Conservation (phyloP, 2,888 invertebrate species). For the Uloborus plumipes region DNA sequence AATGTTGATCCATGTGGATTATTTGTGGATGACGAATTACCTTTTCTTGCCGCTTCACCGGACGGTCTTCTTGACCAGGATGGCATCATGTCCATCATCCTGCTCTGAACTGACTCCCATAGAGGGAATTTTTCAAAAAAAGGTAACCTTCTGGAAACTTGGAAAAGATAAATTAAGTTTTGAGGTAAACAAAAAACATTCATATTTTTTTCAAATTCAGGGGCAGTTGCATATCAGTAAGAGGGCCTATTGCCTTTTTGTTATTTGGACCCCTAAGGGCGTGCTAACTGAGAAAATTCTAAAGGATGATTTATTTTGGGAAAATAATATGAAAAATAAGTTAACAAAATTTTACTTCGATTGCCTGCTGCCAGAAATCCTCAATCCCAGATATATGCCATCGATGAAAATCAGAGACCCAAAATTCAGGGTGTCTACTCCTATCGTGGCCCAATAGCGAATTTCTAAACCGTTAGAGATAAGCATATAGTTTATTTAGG, state of each 20-base stretch:
- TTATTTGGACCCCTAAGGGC: too few relatives aligned
- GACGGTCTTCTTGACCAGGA: neutral
- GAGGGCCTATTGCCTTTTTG: neutral
- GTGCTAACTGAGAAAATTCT: too few relatives aligned
- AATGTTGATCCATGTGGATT: neutral
- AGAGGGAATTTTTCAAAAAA: neutral
- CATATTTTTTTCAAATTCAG: neutral
- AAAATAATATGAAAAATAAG: too few relatives aligned
- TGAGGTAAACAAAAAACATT: neutral
- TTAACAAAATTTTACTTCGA: too few relatives aligned
- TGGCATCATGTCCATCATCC: conserved; percentile 2
- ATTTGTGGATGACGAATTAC: neutral
- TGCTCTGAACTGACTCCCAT: neutral
- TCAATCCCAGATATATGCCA: too few relatives aligned
- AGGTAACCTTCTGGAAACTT: neutral
- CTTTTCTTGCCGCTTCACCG: neutral
- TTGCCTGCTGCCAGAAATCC: too few relatives aligned
- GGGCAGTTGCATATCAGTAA: conserved; percentile 6
- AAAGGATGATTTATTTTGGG: too few relatives aligned
- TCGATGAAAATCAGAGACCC: too few relatives aligned
- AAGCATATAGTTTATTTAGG: too few relatives aligned
- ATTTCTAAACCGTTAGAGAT: too few relatives aligned
- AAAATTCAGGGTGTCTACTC: too few relatives aligned
- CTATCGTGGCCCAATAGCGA: too few relatives aligned
- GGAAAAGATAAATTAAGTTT: neutral